A percentile compares a stretch with the other conserved stretches of the same genome.
phyloP scores from a whole-genome alignment of 2,797 vertebrate genomes.

The Poeciliopsis paucimaculata region DNA sequence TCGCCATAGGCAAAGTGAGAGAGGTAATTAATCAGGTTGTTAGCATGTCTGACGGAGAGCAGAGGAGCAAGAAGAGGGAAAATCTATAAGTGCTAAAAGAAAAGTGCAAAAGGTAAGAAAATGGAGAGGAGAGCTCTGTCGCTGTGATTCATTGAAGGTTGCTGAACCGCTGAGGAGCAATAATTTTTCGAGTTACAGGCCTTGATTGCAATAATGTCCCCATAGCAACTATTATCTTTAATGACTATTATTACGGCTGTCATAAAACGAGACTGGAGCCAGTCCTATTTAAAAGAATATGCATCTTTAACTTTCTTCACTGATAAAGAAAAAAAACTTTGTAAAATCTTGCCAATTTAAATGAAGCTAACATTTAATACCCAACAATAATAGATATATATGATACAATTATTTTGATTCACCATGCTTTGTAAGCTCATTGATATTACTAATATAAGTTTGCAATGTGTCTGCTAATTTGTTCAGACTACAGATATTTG shows the following conservation, averaged over 20 bases:
- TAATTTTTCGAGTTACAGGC: conserved; percentile 68
- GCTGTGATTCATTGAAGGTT: conserved; percentile 65
- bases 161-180: conserved; percentile 61
- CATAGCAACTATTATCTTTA: conserved; percentile 77
- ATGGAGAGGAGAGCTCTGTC: conserved; percentile 44
- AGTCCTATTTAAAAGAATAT: conserved; percentile 65
- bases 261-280: conserved; percentile 65
- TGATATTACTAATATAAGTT: neutral
- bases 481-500: neutral
- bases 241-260: conserved; percentile 73
- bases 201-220: conserved; percentile 76
- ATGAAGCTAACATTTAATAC: neutral
- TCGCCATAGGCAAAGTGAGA: conserved; percentile 58
- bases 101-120: conserved; percentile 55
- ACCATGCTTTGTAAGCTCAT: neutral
- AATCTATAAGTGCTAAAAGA: conserved; percentile 29
- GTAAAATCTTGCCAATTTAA: conserved; percentile 8
- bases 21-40: conserved; percentile 76
- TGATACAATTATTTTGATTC: neutral
- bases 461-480: conserved; percentile 3
- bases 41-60: conserved; percentile 73
- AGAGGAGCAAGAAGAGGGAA: conserved; percentile 42
- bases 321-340: conserved; percentile 20
- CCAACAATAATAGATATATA: no score
- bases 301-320: conserved; percentile 14